Percentiles rank a stretch among this genome's conserved stretches.
Evolutionary conservation across 2,888 invertebrate species (phyloP).

Genomic region (Ophioninae sp.): DNA sequence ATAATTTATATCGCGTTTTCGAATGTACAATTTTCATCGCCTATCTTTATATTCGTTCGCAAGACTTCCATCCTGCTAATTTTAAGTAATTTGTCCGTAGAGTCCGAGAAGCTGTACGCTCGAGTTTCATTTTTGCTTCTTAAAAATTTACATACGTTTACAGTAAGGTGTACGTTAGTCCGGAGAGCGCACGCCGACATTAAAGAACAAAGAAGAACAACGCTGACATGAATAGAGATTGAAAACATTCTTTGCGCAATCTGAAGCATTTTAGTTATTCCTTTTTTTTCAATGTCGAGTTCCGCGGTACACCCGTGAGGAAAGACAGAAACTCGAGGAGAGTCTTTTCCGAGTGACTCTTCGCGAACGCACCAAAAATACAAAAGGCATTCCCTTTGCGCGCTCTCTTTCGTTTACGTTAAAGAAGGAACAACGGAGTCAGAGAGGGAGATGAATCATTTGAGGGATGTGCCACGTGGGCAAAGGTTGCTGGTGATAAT

Average conservation of each 20-base stretch:
- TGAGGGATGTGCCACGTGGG: conserved; percentile 74
- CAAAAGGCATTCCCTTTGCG: not conserved
- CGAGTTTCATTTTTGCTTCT: conserved; percentile 18
- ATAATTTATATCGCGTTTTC: conserved; percentile 75
- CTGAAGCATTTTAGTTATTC: not conserved
- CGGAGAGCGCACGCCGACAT: conserved; percentile 38
- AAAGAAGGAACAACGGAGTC: conserved; percentile 59
- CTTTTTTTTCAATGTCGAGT: conserved; percentile 6
- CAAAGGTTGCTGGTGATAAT: conserved; percentile 54
- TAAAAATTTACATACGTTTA: not conserved
- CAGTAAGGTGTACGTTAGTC: conserved; percentile 18
- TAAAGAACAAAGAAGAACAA: conserved; percentile 5
- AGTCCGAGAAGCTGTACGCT: conserved; percentile 38
- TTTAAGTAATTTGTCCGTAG: conserved; percentile 77
- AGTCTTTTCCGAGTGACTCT: too few relatives aligned
- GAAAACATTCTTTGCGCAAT: not conserved
- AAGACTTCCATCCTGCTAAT: conserved; percentile 55
- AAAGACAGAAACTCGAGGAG: too few relatives aligned
- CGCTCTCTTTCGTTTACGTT: not conserved
- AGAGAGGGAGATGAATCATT: conserved; percentile 69
- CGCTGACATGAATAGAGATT: not conserved
- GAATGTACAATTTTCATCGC: conserved; percentile 76
- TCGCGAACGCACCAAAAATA: too few relatives aligned
- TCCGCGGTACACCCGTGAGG: too few relatives aligned
- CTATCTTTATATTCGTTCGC: conserved; percentile 10